Base-by-base conservation (phyloP, 2,888 invertebrate species). In the Chymomyza fuscimana region DNA sequence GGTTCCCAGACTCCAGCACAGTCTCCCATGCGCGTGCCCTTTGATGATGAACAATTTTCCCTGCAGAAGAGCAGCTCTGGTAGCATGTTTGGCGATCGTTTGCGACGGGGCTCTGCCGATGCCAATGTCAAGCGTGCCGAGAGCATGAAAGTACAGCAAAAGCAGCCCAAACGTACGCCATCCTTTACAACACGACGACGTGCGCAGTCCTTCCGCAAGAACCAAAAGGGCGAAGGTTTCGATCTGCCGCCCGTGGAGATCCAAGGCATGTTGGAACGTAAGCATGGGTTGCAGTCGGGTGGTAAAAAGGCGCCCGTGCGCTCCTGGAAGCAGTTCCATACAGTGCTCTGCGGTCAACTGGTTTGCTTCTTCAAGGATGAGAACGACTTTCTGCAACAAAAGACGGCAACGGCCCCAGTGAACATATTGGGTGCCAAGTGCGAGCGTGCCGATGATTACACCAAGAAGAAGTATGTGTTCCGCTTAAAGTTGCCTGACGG, bases 301-400 rank as follows among this genome's bases (percentile, higher is more conserved):
- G 98, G 98, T 16, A 98, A 98, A 92, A 95, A 97, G 80, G 98
- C 99, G 0, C 96, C 98, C 0, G 97, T 98, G 5, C 94, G 99
- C 5, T 97, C 98, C 0, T 99, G 99, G 99, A 98, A 98, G 88
- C 95, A 94, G 67, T 97, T 96, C 93, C 97, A 98, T 92, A 96
- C 97, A 0, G 99, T 99, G 67, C 93, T 99, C 29, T 99, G 98
- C 90, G 99, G 99, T 0, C 99, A 99, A 91, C 93, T 99, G 83
- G 93, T 99, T 65, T 99, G 98, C 93, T 99, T 99, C 95, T 99
- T 99, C 94, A 96, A 98, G 90, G 98, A 98, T 90, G 96, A 97
- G 89, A 95, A 96, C 81, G 98, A 98, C 92, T 98, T 98, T 92
- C 94, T 95, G 73, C 95, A 95, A 79, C 96, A 97, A 86, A 96